A percentile compares a stretch with the other conserved stretches of the same genome.
Conservation (phyloP, 1,140 invertebrate genomes). For the Aphelinus certus region DNA sequence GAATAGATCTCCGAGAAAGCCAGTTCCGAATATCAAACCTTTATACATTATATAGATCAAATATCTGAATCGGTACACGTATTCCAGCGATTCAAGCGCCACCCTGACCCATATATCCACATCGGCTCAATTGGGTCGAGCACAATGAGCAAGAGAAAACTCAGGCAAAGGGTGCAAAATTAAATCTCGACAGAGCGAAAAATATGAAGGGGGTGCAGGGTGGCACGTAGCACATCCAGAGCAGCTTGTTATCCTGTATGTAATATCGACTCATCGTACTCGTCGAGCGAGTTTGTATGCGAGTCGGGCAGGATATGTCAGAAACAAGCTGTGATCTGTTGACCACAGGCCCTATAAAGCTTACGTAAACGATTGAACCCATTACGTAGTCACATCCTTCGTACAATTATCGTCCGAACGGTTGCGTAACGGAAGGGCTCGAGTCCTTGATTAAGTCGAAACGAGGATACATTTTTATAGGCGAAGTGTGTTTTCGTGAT, state of each 20-base stretch:
- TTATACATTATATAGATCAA: no score
- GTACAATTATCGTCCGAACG: no score
- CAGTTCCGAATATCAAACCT: no score
- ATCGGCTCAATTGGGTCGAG: no score
- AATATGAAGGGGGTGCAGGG: not conserved
- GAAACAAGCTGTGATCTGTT: constrained; percentile 52
- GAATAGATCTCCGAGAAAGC: no score
- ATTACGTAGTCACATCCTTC: no score
- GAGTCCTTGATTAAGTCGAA: constrained; percentile 1
- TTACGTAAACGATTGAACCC: constrained; percentile 27
- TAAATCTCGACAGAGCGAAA: not conserved
- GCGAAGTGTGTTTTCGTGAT: not conserved
- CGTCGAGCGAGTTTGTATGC: not conserved
- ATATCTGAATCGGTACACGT: no score
- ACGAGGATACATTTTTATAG: not conserved
- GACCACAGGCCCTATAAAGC: constrained; percentile 49
- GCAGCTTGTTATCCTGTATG: not conserved
- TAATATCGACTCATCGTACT: no score
- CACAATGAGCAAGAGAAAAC: not conserved
- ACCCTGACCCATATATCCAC: no score
- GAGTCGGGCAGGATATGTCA: constrained; percentile 44
- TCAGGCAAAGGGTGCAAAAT: not conserved
- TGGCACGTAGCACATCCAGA: not conserved
- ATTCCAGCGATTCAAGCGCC: no score
- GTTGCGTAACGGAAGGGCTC: constrained; percentile 42